Conservation (phyloP, 2,797 vertebrate genomes). For the Mycteria americana region DNA sequence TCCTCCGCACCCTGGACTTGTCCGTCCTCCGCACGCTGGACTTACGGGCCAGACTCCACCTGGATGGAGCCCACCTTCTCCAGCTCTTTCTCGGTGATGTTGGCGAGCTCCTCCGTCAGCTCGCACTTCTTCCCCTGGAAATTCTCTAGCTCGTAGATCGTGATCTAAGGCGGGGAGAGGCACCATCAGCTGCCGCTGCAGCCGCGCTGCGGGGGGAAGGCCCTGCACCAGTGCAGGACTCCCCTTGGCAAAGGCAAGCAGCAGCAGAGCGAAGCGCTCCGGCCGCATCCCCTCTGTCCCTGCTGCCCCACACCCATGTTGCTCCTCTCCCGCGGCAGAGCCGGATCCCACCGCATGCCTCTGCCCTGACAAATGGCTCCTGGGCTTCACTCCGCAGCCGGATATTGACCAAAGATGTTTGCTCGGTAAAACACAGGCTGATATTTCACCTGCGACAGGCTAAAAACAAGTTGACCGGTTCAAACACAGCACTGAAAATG, state of each 20-base stretch:
- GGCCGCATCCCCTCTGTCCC: accelerated
- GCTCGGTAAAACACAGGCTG: neutral
- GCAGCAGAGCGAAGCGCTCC: neutral
- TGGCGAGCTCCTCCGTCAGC: constrained; percentile 85
- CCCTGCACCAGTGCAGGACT: neutral
- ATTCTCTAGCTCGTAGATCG: constrained; percentile 87
- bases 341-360: accelerated
- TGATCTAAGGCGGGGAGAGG: constrained; percentile 73
- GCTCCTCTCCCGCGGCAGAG: accelerated
- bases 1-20: constrained; percentile 63
- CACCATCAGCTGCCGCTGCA: accelerated
- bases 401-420: accelerated
- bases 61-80: constrained; percentile 90
- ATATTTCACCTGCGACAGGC: accelerated
- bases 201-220: neutral
- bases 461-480: neutral
- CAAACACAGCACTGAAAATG: neutral
- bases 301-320: accelerated
- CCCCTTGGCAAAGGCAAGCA: neutral
- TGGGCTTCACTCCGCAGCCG: accelerated
- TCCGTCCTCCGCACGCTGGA: neutral
- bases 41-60: constrained; percentile 90
- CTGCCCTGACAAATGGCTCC: neutral
- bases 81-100: constrained; percentile 82
- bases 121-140: constrained; percentile 86